Percentiles rank a stretch among this genome's conserved stretches.
Conservation (phyloP, 2,113 vertebrate genomes). For the Anthoscopus minutus region DNA sequence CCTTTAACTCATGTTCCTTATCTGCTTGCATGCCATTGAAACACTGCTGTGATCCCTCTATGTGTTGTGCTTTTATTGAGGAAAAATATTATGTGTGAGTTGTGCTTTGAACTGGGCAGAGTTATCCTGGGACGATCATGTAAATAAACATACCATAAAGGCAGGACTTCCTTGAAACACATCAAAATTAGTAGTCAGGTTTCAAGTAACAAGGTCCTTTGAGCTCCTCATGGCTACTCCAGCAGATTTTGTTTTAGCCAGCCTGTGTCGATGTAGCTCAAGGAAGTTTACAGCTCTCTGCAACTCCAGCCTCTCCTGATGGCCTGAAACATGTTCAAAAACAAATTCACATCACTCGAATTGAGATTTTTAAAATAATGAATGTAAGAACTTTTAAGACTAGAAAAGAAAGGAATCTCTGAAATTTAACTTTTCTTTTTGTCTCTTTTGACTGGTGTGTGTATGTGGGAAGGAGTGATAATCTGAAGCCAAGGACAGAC, state of each 20-base stretch:
- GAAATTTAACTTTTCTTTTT: background rate
- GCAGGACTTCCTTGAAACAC: background rate
- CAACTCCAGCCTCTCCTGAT: background rate
- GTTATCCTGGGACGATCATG: background rate
- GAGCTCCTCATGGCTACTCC: background rate
- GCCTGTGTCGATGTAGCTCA: background rate
- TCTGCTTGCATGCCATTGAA: background rate
- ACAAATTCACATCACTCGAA: background rate
- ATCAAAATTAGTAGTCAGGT: rapidly evolving
- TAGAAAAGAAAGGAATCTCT: background rate
- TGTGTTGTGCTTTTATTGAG: background rate
- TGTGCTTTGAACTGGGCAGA: background rate
- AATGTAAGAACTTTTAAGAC: background rate
- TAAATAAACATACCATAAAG: background rate
- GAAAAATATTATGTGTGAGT: background rate
- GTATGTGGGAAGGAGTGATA: background rate
- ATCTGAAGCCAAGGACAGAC: background rate
- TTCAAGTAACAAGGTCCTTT: background rate
- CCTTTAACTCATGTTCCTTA: background rate
- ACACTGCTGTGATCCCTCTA: background rate
- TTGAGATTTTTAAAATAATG: background rate
- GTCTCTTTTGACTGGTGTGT: background rate
- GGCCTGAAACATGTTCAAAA: background rate
- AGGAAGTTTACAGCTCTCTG: background rate
- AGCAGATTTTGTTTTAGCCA: background rate